Base-by-base conservation (phyloP, 2,888 invertebrate species). In the Euclidia mi region DNA sequence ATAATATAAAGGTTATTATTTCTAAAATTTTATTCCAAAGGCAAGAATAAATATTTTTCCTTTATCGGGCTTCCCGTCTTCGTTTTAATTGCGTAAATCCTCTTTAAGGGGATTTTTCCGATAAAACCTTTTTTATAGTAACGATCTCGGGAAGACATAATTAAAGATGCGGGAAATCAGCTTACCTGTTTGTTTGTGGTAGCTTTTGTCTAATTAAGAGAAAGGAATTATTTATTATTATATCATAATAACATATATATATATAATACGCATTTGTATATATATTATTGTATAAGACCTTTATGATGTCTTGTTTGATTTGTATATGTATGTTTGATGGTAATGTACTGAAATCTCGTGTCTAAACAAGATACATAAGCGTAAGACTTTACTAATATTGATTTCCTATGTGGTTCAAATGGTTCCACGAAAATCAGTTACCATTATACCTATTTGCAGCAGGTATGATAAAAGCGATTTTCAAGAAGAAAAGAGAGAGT, bases 31-130 rank as follows among this genome's bases (percentile, higher is more conserved):
- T 79, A 81, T 77, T 81, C 75, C 82, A 81, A 84, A 84, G 71
- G 69, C 74, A 79, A 78, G 75, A 82, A 81, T 78, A 82, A 79
- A 83, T 78, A 79, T 81, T 84, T 82, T 81, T 78, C 76, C 76
- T 84, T 82, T 80, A 79, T 78, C 78, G 63, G 71, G 61, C 65
- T 81, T 71, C 68, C 81, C 68, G 78, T 82, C 80, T 76, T 79
- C 81, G 71, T 83, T 91, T 89, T 91, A 92, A 91, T 91, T 91
- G 90, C 85, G 82, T 79, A 88, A 92, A 92, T 91, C 90, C 88
- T 85, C 88, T 90, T 88, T 84, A 80, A 72, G 78, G 75, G 79
- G 80, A 82, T 88, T 75, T 77, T 85, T 81, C 79, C 70, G 83
- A 87, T 85, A 76, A 84, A 84, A 85, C 86, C 81, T 85, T 86